Conservation (phyloP, 2,888 invertebrate species). For the Drosophila crucigera region DNA sequence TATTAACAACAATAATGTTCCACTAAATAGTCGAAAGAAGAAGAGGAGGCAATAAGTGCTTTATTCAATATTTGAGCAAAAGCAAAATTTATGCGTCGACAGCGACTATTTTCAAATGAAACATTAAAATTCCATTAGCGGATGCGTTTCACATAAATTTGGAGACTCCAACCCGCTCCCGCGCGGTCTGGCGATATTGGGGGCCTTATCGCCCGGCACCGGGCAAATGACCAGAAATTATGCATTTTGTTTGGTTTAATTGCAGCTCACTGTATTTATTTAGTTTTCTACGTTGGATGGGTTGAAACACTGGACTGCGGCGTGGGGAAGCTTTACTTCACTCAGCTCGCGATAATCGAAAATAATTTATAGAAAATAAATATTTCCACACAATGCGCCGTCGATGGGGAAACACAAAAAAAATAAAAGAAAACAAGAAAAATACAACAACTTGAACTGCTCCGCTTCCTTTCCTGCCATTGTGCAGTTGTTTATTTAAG, state of each 20-base stretch:
- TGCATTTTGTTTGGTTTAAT: slow-evolving; percentile 77
- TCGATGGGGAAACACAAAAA: slow-evolving; percentile 51
- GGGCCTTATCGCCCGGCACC: slow-evolving; percentile 47
- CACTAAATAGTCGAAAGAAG: slow-evolving; percentile 4
- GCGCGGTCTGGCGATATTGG: not conserved
- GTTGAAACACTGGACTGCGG: not conserved
- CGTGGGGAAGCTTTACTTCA: not conserved
- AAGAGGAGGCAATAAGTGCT: slow-evolving; percentile 19
- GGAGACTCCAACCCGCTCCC: slow-evolving; percentile 13
- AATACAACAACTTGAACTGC: slow-evolving; percentile 29
- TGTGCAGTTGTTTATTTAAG: slow-evolving; percentile 76
- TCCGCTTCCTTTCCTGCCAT: slow-evolving; percentile 29
- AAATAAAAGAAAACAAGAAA: not conserved
- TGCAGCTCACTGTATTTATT: slow-evolving; percentile 64
- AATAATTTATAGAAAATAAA: slow-evolving; percentile 80
- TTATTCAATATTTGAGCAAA: slow-evolving; percentile 58
- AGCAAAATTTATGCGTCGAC: slow-evolving; percentile 57
- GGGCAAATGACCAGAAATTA: slow-evolving; percentile 69
- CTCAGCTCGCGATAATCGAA: slow-evolving; percentile 69
- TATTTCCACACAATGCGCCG: slow-evolving; percentile 72
- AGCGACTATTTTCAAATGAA: slow-evolving; percentile 72
- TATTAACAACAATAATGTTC: slow-evolving; percentile 45
- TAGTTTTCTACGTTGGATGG: slow-evolving; percentile 20
- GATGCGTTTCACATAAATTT: slow-evolving; percentile 70
- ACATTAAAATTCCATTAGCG: slow-evolving; percentile 80